Conservation (phyloP, 2,888 invertebrate genomes). For the Lycophotia porphyrea region DNA sequence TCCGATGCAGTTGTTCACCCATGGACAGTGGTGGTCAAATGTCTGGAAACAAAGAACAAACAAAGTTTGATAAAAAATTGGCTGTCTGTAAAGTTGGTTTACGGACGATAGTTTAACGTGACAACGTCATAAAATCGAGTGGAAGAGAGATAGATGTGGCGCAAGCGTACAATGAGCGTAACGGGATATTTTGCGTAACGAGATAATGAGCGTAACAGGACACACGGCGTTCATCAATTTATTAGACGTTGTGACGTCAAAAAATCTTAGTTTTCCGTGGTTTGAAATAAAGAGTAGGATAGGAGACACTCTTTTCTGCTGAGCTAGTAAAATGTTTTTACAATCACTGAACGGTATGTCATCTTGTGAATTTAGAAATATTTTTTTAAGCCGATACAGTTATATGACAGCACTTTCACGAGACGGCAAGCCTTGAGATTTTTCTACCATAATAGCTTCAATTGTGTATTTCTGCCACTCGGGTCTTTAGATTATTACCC, state of each 20-base stretch:
- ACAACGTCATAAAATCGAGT: too few relatives aligned
- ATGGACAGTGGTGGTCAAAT: slow-evolving; percentile 99
- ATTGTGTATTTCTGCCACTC: background rate
- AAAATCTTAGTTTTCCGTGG: too few relatives aligned
- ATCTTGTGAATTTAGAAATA: background rate
- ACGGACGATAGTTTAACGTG: too few relatives aligned
- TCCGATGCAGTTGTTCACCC: slow-evolving; percentile 99
- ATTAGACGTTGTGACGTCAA: too few relatives aligned
- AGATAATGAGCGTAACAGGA: too few relatives aligned
- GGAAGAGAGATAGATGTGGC: too few relatives aligned
- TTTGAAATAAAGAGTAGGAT: background rate
- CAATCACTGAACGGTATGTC: background rate
- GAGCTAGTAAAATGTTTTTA: background rate
- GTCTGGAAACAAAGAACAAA: slow-evolving; percentile 92
- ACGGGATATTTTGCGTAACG: too few relatives aligned
- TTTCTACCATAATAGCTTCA: background rate
- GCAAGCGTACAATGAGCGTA: too few relatives aligned
- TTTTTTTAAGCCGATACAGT: background rate
- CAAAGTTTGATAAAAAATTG: background rate
- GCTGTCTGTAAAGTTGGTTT: too few relatives aligned
- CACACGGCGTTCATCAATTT: too few relatives aligned
- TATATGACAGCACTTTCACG: background rate
- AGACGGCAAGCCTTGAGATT: background rate
- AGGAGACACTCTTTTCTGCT: background rate
- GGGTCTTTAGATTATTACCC: background rate